Evolutionary conservation across 2,888 invertebrate species (phyloP), one percentile per base, ranked within the genome.

Genomic region (Atethmia centrago): DNA sequence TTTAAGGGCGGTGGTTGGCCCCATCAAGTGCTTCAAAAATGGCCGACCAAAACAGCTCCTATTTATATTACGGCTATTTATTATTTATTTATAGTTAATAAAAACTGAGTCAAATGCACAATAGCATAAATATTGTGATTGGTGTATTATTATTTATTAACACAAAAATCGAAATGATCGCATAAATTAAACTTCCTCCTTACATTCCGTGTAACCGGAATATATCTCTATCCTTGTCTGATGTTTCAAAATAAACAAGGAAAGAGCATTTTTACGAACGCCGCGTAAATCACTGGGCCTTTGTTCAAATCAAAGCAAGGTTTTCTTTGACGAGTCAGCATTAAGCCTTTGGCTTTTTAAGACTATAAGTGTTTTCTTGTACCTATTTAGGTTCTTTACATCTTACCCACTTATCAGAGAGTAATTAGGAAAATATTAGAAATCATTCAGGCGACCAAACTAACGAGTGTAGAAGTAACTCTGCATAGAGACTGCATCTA

Each of bases 291-390:
- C 80, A 84, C 73, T 56, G 65, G 31, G 55, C 64, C 80, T 74
- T 85, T 86, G 86, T 85, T 83, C 55, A 77, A 84, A 84, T 86
- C 86, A 86, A 86, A 86, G 86, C 36, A 73, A 72, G 77, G 49
- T 73, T 79, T 80, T 65, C 83, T 86, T 84, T 86, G 86, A 85
- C 71, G 69, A 77, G 55, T 75, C 71, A 71, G 74, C 74, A 62
- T 76, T 76, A 78, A 63, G 45, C 58, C 68, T 75, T 71, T 36
- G 28, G 51, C 62, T 61, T 77, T 76, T 62, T 63, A 66, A 62
- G 45, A 61, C 49, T 70, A 74, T 82, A 75, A 64, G 68, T 42
- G 59, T 65, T 65, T 74, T 69, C 16, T 66, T 45, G 8, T 65
- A 79, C 42, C 7, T 42, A 10, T 40, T 25, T 25, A 61, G 0